Evolutionary conservation across 2,113 vertebrate genomes (phyloP), one percentile per base, ranked within the genome.

Genomic region (Promerops cafer): DNA sequence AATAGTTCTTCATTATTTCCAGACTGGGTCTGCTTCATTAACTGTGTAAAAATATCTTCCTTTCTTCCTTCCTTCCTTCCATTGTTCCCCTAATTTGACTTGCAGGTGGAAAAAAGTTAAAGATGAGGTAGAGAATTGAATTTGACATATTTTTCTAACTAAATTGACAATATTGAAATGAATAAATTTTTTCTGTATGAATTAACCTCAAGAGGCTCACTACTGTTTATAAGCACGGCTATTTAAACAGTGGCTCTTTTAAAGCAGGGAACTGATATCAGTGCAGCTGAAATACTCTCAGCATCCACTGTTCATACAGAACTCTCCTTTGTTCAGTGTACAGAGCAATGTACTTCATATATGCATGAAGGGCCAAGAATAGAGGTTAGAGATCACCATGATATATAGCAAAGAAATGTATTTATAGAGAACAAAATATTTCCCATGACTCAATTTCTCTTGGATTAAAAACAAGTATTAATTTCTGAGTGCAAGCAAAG

Each of bases 1-100:
- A 93, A 83, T 90, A 59, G 33, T 84, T 82, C 54, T 94, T 84
- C 70, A 76, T 94, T 95, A 87, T 96, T 96, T 93, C 80, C 71
- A 96, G 39, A 95, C 50, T 10, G 7, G 10, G 27, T 93, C 84
- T 91, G 76, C 76, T 92, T 95, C 94, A 82, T 94, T 91, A 81
- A 74, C 71, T 92, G 54, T 64, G 74, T 47, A 88, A 87, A 94
- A 80, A 74, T 87, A 68, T 21, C 66, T 92, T 87, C 84, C 83
- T 89, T 94, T 74, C 90, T 89, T 93, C 78, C 87, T 33, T 37
- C n/a, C 21, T 64, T 23, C 72, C 72, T 77, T 66, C 66, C 79
- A 69, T 79, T 92, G 68, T 94, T 90, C 44, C 39, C 19, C 9
- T 81, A 74, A 87, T 83, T 70, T 45, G 30, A 88, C 76, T 92